Percentiles rank a stretch among this genome's conserved stretches.
phyloP scores from a whole-genome alignment of 1,140 invertebrate species.

The Batillaria attramentaria region DNA sequence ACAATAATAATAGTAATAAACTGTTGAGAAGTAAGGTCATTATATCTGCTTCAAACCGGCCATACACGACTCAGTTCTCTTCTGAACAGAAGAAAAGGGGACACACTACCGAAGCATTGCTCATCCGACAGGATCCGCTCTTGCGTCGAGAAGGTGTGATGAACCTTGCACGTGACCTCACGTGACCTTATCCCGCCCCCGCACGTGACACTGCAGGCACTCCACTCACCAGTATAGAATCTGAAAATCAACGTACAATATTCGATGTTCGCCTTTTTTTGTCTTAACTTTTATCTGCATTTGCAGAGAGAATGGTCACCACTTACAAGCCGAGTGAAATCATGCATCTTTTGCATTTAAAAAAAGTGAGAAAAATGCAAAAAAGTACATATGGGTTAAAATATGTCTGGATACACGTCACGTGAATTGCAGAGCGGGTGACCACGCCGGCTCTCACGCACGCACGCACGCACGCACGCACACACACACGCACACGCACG shows the following conservation, averaged over 20 bases:
- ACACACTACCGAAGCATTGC: background rate
- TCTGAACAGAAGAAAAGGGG: too few relatives aligned
- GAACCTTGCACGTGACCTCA: conserved; percentile 41
- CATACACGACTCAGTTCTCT: too few relatives aligned
- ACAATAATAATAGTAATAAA: too few relatives aligned
- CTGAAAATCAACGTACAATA: too few relatives aligned
- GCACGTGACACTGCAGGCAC: conserved; percentile 44
- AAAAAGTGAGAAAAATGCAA: background rate
- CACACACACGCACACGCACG: background rate
- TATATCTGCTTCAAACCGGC: too few relatives aligned
- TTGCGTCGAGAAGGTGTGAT: background rate
- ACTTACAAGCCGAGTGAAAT: background rate
- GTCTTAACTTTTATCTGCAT: too few relatives aligned
- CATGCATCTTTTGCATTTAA: background rate
- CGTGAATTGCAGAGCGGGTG: background rate
- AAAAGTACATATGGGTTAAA: background rate
- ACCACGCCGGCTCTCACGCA: background rate
- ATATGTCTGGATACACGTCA: background rate
- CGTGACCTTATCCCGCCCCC: conserved; percentile 45
- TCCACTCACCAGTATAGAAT: conserved; percentile 41
- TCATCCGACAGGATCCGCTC: background rate
- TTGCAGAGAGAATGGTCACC: background rate
- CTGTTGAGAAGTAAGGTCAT: too few relatives aligned
- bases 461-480: background rate
- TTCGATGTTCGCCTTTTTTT: too few relatives aligned